Evolutionary conservation across 2,797 vertebrate genomes (phyloP), one percentile per base, ranked within the genome.

Genomic region (Xenops minutus): DNA sequence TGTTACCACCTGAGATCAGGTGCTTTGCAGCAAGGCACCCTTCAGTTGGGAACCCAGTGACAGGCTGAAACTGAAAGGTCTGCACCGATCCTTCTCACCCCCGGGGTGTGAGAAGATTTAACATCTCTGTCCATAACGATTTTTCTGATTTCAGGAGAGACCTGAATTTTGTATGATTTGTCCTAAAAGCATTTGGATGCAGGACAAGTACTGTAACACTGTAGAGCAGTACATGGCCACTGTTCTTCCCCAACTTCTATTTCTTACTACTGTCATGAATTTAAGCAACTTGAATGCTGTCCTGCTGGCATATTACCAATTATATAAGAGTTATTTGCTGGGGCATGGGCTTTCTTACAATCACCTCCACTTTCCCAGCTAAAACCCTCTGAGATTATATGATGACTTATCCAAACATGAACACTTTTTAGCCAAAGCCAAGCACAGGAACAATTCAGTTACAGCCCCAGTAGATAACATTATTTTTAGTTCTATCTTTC

Each of bases 181-280:
- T 52, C 72, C 81, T 90, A 14, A 11, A 55, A 46, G 27, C 14
- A 7, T n/a, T n/a, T 56, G 49, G 44, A 71, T 0, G 2, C 36
- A 62, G 23, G 51, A 58, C 37, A 80, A 82, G 83, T 19, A 26
- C 22, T 49, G 37, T 22, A 52, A 75, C 20, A 17, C 43, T 41
- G n/a, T 6, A 51, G 41, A 68, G 48, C 27, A 54, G 24, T 5
- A 16, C 22, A 71, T 0, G 1, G 41, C 41, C 2, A 1, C 30
- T 68, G 1, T 27, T 58, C 75, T 29, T 34, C 19, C 36, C 34
- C 34, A 56, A 21, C 24, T 59, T 44, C 59, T 26, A 24, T 34
- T 37, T 85, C 56, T 58, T 27, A 55, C 17, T 49, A 64, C n/a
- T 59, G 44, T 13, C 1, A 9, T 37, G 20, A 68, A 87, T 63